A percentile compares a stretch with the other conserved stretches of the same genome.
phyloP scores from a whole-genome alignment of 2,888 invertebrate genomes.

The Sminthurinus aureus region DNA sequence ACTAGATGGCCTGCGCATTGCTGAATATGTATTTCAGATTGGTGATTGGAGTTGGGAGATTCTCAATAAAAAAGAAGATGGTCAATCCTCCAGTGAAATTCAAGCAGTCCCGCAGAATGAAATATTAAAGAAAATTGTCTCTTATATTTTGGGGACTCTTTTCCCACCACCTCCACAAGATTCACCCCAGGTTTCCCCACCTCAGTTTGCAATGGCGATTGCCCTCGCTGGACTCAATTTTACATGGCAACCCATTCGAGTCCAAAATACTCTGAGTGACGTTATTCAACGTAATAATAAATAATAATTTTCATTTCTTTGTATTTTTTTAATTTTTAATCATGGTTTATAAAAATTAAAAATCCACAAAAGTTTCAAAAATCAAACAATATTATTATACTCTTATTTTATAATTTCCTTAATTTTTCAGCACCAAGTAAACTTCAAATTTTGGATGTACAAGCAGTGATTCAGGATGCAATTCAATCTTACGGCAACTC shows the following conservation, averaged over 20 bases:
- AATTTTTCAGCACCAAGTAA: not conserved
- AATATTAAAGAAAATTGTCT: conserved; percentile 20
- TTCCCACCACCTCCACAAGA: conserved; percentile 2
- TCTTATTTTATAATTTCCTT: not conserved
- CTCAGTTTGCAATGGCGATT: not conserved
- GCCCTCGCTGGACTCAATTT: conserved; percentile 21
- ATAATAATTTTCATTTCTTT: not conserved
- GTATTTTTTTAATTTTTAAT: not conserved
- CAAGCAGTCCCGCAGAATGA: not conserved
- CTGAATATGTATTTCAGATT: conserved; percentile 6
- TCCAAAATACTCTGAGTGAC: not conserved
- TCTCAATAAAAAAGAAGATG: not conserved
- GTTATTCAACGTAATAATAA: not conserved
- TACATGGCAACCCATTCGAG: not conserved
- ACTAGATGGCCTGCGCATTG: not conserved
- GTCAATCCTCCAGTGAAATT: not conserved
- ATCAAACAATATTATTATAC: too few relatives aligned
- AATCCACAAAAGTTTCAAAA: too few relatives aligned
- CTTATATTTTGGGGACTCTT: conserved; percentile 1
- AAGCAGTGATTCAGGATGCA: conserved; percentile 21
- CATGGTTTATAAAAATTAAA: not conserved
- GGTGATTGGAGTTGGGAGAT: not conserved
- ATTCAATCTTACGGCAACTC: conserved; percentile 19
- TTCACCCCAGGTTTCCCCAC: not conserved
- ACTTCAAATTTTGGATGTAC: conserved; percentile 22